Evolutionary conservation across 2,113 vertebrate species (phyloP).

Genomic region (Ceuthmochares aereus): DNA sequence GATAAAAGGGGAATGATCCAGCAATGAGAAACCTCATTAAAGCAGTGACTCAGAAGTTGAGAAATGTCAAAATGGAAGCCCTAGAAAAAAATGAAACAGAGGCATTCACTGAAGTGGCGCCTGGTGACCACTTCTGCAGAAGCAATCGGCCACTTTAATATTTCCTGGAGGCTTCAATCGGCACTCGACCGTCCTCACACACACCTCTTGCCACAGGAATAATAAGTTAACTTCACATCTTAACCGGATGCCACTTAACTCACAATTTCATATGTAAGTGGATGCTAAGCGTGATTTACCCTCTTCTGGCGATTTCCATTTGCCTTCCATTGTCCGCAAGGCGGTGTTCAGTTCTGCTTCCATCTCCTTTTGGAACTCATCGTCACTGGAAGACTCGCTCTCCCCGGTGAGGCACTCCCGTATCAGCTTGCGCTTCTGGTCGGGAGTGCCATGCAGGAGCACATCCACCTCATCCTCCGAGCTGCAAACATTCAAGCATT

Average conservation of each 20-base stretch:
- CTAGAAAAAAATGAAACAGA: background rate
- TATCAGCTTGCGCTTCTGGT: slow-evolving; percentile 95
- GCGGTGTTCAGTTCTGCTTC: slow-evolving; percentile 91
- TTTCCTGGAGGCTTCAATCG: background rate
- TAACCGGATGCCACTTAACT: background rate
- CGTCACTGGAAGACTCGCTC: slow-evolving; percentile 93
- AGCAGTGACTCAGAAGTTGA: background rate
- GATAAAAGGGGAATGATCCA: no score
- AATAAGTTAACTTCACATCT: background rate
- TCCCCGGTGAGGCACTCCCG: slow-evolving; percentile 95
- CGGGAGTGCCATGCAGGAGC: slow-evolving; percentile 89
- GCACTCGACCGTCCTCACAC: background rate
- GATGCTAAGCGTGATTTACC: slow-evolving; percentile 42
- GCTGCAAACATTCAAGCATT: slow-evolving; percentile 63
- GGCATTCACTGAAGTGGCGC: background rate
- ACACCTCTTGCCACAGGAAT: background rate
- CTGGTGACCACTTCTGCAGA: background rate
- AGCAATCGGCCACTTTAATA: background rate
- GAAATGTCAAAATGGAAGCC: background rate
- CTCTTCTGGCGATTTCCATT: slow-evolving; percentile 74
- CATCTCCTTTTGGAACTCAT: slow-evolving; percentile 99
- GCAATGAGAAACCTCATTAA: background rate
- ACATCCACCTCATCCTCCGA: slow-evolving; percentile 96
- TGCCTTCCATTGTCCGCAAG: slow-evolving; percentile 86
- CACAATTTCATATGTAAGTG: fast-evolving